Evolutionary conservation across 2,888 invertebrate species (phyloP).

Genomic region (Clostera curtula): DNA sequence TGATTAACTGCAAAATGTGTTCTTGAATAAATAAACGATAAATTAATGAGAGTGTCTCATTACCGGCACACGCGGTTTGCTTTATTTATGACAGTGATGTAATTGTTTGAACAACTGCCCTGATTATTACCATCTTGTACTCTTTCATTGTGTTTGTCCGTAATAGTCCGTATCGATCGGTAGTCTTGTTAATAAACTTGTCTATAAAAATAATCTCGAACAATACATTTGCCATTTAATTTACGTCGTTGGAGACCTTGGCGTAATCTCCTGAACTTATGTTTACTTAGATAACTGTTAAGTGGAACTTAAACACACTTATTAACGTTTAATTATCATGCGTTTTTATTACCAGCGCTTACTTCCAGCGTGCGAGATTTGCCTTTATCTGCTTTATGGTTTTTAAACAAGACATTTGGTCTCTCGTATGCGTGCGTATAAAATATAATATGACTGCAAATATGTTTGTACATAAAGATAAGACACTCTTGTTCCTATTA

Average conservation of each 20-base stretch:
- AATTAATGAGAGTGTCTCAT: constrained; percentile 10
- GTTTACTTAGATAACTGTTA: constrained; percentile 12
- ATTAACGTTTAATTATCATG: constrained; percentile 5
- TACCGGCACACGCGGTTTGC: constrained; percentile 22
- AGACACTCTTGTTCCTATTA: too few species aligned
- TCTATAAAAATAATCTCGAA: constrained; percentile 7
- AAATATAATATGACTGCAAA: too few species aligned
- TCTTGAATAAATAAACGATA: constrained; percentile 7
- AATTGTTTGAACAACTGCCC: constrained; percentile 24
- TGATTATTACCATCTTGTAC: constrained; percentile 19
- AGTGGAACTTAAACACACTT: constrained; percentile 3
- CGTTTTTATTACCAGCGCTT: constrained; percentile 3
- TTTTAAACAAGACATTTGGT: neutral
- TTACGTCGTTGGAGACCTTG: constrained; percentile 5
- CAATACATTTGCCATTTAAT: constrained; percentile 9
- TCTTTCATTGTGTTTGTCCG: constrained; percentile 10
- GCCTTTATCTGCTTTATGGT: neutral
- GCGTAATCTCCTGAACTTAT: constrained; percentile 10
- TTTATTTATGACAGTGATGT: constrained; percentile 29
- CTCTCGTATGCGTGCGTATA: too few species aligned
- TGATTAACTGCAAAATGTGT: neutral
- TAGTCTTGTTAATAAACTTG: constrained; percentile 15
- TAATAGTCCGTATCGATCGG: too few species aligned
- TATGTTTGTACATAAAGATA: too few species aligned
- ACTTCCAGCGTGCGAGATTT: constrained; percentile 3